phyloP scores from a whole-genome alignment of 2,797 vertebrate species.

The Notoglanidium macrostoma region DNA sequence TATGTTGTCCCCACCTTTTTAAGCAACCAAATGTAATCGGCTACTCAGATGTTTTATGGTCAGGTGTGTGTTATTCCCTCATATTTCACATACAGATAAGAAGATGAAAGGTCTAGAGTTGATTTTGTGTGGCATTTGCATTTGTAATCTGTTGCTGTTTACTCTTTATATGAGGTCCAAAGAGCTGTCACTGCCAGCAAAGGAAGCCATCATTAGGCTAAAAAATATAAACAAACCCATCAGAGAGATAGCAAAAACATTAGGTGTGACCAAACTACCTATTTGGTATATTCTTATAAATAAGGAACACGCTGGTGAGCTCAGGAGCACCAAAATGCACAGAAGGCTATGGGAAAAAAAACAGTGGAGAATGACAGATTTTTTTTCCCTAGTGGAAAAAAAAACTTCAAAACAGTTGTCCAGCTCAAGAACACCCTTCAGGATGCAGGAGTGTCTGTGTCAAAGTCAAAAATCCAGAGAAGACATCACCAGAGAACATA shows the following conservation, averaged over 20 bases:
- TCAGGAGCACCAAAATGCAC: neutral
- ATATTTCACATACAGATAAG: neutral
- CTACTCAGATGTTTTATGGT: neutral
- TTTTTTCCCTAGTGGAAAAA: neutral
- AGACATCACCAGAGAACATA: neutral
- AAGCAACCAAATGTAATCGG: neutral
- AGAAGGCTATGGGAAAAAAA: neutral
- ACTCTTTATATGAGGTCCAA: neutral
- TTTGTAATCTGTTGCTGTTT: neutral
- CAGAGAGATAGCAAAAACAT: neutral
- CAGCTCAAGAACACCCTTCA: conserved; percentile 58
- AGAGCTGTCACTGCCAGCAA: neutral
- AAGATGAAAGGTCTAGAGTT: neutral
- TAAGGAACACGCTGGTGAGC: neutral
- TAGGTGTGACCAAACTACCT: neutral
- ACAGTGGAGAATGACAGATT: neutral
- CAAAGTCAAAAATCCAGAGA: neutral
- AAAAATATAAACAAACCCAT: neutral
- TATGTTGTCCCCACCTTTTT: neutral
- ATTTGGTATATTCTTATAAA: neutral
- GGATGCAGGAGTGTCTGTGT: conserved; percentile 27
- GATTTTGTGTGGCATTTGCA: neutral
- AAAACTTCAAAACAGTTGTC: conserved; percentile 58
- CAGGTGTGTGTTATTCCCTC: neutral
- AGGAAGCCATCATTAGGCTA: neutral